Evolutionary conservation across 2,888 invertebrate genomes (phyloP).

Genomic region (Eledone cirrhosa): DNA sequence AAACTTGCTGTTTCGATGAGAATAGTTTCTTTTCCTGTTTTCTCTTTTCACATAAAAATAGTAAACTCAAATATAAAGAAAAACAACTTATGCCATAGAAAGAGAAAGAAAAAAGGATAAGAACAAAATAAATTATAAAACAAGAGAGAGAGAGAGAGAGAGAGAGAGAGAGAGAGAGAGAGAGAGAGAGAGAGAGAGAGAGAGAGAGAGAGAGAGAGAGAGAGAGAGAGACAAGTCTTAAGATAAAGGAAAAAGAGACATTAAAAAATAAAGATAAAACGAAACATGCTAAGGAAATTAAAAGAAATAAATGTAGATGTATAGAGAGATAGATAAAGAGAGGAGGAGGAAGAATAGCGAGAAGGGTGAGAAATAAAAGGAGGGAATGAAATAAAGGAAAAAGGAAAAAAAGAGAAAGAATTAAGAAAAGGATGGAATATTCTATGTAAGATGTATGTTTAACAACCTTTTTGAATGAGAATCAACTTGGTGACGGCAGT

Average conservation of each 20-base stretch:
- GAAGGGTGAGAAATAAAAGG: too few species aligned
- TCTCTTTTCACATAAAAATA: too few species aligned
- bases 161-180: background rate
- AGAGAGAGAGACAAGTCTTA: too few species aligned
- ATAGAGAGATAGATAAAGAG: background rate
- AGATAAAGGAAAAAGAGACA: background rate
- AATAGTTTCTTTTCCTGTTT: background rate
- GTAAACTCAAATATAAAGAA: too few species aligned
- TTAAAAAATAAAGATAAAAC: constrained; percentile 9
- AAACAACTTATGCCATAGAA: background rate
- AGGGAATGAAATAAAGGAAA: too few species aligned
- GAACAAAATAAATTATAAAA: background rate
- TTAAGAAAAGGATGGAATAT: background rate
- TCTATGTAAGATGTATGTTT: constrained; percentile 3
- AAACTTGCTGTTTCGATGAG: background rate
- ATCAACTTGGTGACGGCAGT: constrained; percentile 10
- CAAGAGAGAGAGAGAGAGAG: background rate
- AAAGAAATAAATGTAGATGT: too few species aligned
- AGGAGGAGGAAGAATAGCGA: background rate
- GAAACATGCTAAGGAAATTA: too few species aligned
- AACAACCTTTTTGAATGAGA: background rate
- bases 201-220: too few species aligned
- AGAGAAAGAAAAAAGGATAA: background rate
- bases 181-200: too few species aligned
- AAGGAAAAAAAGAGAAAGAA: background rate